Base-by-base conservation (phyloP, 2,888 invertebrate genomes). In the Apotomis capreana region DNA sequence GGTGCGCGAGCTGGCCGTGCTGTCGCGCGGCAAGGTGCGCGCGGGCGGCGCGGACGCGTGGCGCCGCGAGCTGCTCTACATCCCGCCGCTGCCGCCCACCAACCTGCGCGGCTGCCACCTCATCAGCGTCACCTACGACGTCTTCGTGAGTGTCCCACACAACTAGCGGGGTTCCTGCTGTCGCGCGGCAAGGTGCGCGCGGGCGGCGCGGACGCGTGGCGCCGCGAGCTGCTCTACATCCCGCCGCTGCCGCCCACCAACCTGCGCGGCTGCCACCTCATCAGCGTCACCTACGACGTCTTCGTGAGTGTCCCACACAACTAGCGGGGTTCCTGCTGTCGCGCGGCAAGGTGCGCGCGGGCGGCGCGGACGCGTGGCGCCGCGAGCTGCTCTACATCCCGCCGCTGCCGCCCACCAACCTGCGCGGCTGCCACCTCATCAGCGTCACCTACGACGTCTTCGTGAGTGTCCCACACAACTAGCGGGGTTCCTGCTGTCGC, bases 211-310 rank as follows among this genome's bases (percentile, higher is more conserved):
- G 97, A 97, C 86, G 95, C 96, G 87, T 98, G 98, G 97, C 95
- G 96, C 75, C 96, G 96, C 84, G 97, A 98, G 87, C 96, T 97
- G 84, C 95, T 98, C 70, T 97, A 97, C 88, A 97, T 99, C 76
- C 98, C 98, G 74, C 98, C 98, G 44, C 92, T 99, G 81, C 98
- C 98, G 76, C 98, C 98, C 52, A 98, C 98, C 75, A 98, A 98
- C 94, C 94, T 99, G 70, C 95, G 98, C 80, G 98, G 98, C 72
- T 99, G 98, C 87, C 98, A 98, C 89, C 95, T 99, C 81, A 98
- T 99, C 83, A 96, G 97, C 85, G 97, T 99, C 81, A 96, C 97
- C 81, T 99, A 99, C 85, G 98, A 98, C 87, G 97, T 98, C 69
- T 98, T 96, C 87, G 97, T 97, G 88, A 96, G 97, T 95, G 74